Base-by-base conservation (phyloP, 2,888 invertebrate species). In the Volucella bombylans region DNA sequence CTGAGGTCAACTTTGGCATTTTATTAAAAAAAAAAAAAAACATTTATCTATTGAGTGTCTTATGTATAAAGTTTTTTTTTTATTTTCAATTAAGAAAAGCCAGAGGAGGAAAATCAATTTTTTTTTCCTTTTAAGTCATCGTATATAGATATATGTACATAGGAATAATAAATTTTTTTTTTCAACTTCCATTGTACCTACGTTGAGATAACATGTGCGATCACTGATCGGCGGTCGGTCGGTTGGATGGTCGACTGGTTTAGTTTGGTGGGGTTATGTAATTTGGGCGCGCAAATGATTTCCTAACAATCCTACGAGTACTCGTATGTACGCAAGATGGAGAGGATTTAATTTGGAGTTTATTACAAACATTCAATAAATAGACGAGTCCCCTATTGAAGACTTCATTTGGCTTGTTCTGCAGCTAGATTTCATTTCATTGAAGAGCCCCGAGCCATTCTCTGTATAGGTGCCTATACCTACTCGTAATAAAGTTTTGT, bases 311-410 rank as follows among this genome's bases (percentile, higher is more conserved):
- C 31, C n/a, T 64, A 10, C 6, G 18, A 14, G 11, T 38, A 47
- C 52, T 11, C 10, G 9, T 9, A 2, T 23, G 12, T 18, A 59
- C 12, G 18, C 50, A 65, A n/a, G 54, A 52, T 45, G 14, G n/a
- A 14, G 43, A 52, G 23, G 54, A 47, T 73, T 50, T 59, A 50
- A 71, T 59, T 52, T 23, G 45, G 39, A 45, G 10, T 8, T 55
- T 65, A 62, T 72, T 69, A 39, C 18, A 62, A 62, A 39, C 18
- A 49, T 62, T 10, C 39, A 61, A 71, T 64, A 71, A 47, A 71
- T 71, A 52, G 49, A 62, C 72, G 77, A 72, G 31, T 0, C 72
- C 82, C 50, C 68, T 72, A 82, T 77, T 82, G 62, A 68, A 82
- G 15, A 49, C 55, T 68, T 55, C 50, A 39, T 68, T 39, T 15